Evolutionary conservation across 30 jellyfish, hydroid and myxozoan genomes (phyloP), one percentile per base, ranked within the genome.

Genomic region (Cassiopea xamachana): DNA sequence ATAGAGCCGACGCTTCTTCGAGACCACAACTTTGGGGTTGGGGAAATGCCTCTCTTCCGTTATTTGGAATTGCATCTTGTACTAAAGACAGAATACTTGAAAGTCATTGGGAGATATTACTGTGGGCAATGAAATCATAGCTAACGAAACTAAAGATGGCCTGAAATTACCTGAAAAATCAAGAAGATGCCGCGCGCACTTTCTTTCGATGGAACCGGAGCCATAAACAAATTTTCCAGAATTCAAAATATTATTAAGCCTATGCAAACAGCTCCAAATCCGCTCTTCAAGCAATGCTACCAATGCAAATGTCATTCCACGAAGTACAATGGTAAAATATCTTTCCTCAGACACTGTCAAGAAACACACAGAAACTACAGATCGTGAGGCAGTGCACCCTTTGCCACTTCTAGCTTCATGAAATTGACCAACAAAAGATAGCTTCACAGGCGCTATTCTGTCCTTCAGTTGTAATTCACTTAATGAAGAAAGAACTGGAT

Each of bases 401-500:
- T 39, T 84, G 64, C 79, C 68, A 47, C 70, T 18, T 10, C 60
- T 68, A 3, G 79, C 17, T 39, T 46, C 73, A 3, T 70, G 44
- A 59, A 60, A 15, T 16, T 6, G 27, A 16, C 62, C 76, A n/a
- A 60, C 68, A 15, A 77, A 13, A 6, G 84, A 59, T 68, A 87
- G 69, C 15, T 16, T 76, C 3, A 87, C 83, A 8, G 94, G 89
- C 61, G 18, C 46, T 3, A 80, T 86, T 59, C 76, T 45, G 67
- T 77, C 89, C 69, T 69, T 55, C 8, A 61, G 45, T 14, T 76
- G 79, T 14, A 87, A 50, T 17, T 87, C 89, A 17, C 18, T 49
- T 13, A 87, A 13, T 13, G 94, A 77, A 7, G 94, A 76, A 15
- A 87, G 59, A 15, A 87, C 72, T 15, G 94, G 73, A 45, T 64